A percentile compares a stretch with the other conserved stretches of the same genome.
phyloP scores from a whole-genome alignment of 2,797 vertebrate genomes.

The Pipistrellus nathusii region DNA sequence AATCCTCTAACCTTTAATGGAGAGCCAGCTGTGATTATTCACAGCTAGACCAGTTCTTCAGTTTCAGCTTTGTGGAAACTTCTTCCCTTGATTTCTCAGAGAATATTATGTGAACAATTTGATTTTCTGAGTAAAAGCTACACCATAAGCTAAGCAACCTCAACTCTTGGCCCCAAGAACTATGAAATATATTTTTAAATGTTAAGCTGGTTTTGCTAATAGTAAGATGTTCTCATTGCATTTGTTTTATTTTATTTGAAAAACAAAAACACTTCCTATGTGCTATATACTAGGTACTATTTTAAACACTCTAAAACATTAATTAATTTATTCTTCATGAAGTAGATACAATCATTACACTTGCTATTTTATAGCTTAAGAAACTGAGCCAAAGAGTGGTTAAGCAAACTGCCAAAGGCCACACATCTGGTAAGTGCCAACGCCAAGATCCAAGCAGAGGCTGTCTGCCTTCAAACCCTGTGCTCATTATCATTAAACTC shows the following conservation, averaged over 20 bases:
- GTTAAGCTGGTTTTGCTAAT: neutral
- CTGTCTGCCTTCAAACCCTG: neutral
- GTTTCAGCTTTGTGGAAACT: slow-evolving; percentile 64
- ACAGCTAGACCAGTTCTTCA: slow-evolving; percentile 52
- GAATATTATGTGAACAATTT: slow-evolving; percentile 54
- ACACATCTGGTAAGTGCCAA: slow-evolving; percentile 47
- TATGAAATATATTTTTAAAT: neutral
- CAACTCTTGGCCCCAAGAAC: neutral
- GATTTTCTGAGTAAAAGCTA: slow-evolving; percentile 39
- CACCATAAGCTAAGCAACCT: slow-evolving; percentile 16
- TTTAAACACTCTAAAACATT: slow-evolving; percentile 33
- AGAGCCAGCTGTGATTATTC: slow-evolving; percentile 78
- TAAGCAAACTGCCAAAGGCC: slow-evolving; percentile 41
- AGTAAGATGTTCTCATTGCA: slow-evolving; percentile 1
- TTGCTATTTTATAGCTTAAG: slow-evolving; percentile 57
- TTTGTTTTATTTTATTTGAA: neutral
- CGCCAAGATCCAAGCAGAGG: slow-evolving; percentile 33
- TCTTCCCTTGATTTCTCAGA: slow-evolving; percentile 59
- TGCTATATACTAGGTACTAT: neutral
- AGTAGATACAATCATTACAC: neutral
- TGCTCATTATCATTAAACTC: neutral
- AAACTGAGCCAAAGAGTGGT: slow-evolving; percentile 14
- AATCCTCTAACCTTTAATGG: slow-evolving; percentile 80
- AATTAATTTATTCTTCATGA: slow-evolving; percentile 33
- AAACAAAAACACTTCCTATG: neutral